These are phyloP conservation scores for Unio delphinus DNA, from an alignment of 2,888 invertebrate species.

Conservation along the genomic window DNA sequence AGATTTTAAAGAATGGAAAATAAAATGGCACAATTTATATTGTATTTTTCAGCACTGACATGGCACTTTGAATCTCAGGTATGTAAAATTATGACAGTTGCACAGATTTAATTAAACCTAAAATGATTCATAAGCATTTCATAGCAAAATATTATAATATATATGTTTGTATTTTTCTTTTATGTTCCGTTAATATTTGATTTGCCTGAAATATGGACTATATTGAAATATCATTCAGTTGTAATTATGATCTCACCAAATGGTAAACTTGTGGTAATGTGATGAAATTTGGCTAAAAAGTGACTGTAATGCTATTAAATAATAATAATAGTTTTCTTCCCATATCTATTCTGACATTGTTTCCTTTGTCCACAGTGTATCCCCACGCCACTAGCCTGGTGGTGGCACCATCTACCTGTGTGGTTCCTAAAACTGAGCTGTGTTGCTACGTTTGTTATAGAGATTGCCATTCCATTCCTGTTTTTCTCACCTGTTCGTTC, in stretches of 20 bases:
- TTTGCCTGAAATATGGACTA: too few species aligned
- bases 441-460: constrained; percentile 78
- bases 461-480: constrained; percentile 80
- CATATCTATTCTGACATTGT: neutral
- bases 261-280: too few species aligned
- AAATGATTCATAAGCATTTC: too few species aligned
- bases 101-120: too few species aligned
- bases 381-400: constrained; percentile 83
- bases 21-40: constrained; percentile 7
- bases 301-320: neutral
- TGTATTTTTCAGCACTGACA: constrained; percentile 69
- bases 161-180: too few species aligned
- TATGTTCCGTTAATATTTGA: too few species aligned
- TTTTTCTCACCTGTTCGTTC: constrained; percentile 81
- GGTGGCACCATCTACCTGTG: constrained; percentile 80
- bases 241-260: too few species aligned
- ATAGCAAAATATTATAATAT: too few species aligned
- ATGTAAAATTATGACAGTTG: constrained; percentile 16
- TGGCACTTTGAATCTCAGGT: constrained; percentile 80
- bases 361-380: constrained; percentile 75
- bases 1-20: too few species aligned
- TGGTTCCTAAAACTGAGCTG: constrained; percentile 79
- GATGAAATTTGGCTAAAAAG: too few species aligned
- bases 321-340: neutral
- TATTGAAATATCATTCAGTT: too few species aligned